These are phyloP conservation scores for Ectropis grisescens DNA, from an alignment of 1,140 invertebrate species.

Conservation along the genomic window DNA sequence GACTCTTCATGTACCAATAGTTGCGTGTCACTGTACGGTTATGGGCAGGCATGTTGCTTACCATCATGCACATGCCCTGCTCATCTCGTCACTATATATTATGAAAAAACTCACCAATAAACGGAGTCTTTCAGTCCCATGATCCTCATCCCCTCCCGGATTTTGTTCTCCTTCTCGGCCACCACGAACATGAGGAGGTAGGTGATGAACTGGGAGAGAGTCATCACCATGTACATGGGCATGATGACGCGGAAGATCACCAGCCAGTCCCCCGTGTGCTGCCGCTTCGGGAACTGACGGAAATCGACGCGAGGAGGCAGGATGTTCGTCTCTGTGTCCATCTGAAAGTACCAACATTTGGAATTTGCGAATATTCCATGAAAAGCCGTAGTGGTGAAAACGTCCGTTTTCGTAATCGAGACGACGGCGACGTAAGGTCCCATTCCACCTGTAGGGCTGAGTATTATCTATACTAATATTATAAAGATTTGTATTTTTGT, in stretches of 20 bases:
- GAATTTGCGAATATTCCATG: no score
- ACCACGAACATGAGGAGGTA: slow-evolving; percentile 87
- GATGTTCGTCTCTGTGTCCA: slow-evolving; percentile 72
- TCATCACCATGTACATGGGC: slow-evolving; percentile 87
- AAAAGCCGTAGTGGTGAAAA: no score
- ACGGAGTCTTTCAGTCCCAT: slow-evolving; percentile 88
- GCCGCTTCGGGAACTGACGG: slow-evolving; percentile 80
- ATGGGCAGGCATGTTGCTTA: no score
- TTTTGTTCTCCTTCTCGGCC: slow-evolving; percentile 90
- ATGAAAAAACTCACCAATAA: slow-evolving; percentile 87
- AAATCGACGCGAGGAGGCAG: slow-evolving; percentile 75
- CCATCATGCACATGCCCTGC: no score
- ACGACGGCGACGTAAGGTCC: no score
- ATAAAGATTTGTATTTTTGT: no score
- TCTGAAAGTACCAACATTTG: slow-evolving; percentile 33
- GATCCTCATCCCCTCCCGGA: slow-evolving; percentile 90
- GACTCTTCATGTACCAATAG: no score
- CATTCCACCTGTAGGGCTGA: no score
- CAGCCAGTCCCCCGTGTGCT: slow-evolving; percentile 80
- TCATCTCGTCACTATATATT: no score
- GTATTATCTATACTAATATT: no score
- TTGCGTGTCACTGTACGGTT: no score
- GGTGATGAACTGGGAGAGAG: slow-evolving; percentile 85
- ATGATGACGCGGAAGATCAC: slow-evolving; percentile 82
- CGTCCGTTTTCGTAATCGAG: no score